Evolutionary conservation across 1,140 invertebrate species (phyloP), one percentile per base, ranked within the genome.

Genomic region (Aplysia californica): DNA sequence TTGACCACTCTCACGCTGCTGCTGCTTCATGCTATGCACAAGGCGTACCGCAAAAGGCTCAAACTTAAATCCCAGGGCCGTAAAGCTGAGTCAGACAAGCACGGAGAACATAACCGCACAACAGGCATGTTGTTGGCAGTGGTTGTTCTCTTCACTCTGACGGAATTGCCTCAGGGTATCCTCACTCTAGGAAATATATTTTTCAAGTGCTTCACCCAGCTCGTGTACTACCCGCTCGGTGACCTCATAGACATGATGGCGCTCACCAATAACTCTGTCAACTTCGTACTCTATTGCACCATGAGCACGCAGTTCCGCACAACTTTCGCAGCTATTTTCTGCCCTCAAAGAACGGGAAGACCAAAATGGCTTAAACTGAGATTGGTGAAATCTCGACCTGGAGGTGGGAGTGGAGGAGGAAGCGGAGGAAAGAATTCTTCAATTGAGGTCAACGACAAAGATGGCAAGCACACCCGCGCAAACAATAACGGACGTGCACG

Each of bases 281-380:
- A 97, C 85, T 98, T 98, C 86, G 94, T 98, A 31, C 91, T 98
- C 3, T 98, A 98, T 86, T 97, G 97, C 80, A 93, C 94, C 31
- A 98, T 98, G 97, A 96, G 95, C 56, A 92, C 94, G 44, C 96
- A 97, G 91, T 98, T 98, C 87, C 87, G 97, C n/a, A 92, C 93
- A 35, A 97, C 96, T 0, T 98, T 97, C 77, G 77, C 83, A 26
- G 73, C 77, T 18, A 82, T 86, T 33, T 90, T 90, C 78, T 88
- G 86, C 76, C 74, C 73, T 50, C 86, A 80, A 69, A 83, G 80
- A 74, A 75, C 83, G 15, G 59, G 75, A n/a, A 78, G 75, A n/a
- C 81, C 83, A n/a, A 84, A 83, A 31, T 85, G 83, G 81, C 70
- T 83, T 39, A 85, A 82, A 79, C 79, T 87, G 38, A 81, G 74